Percentiles rank a stretch among this genome's conserved stretches.
These are phyloP conservation scores for Diuraphis noxia DNA, from an alignment of 1,140 invertebrate genomes.

Conservation along the genomic window DNA sequence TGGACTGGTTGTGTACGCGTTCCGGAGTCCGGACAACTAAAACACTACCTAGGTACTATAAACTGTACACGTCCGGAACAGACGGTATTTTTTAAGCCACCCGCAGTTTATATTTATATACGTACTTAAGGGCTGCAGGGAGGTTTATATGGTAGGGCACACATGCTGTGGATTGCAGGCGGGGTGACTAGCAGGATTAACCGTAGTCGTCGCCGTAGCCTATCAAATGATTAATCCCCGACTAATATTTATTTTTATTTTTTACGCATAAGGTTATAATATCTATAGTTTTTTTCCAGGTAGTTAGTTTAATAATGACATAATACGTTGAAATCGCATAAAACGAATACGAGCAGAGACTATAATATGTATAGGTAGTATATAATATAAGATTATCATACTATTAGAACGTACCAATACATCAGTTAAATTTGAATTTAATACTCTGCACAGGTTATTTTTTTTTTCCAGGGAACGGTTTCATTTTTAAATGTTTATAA, in stretches of 20 bases:
- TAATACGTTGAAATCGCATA: neutral
- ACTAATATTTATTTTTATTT: conserved; percentile 15
- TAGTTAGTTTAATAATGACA: neutral
- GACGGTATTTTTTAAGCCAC: conserved; percentile 39
- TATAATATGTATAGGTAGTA: neutral
- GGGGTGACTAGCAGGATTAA: conserved; percentile 21
- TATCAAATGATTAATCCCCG: conserved; percentile 47
- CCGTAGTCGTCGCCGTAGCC: neutral
- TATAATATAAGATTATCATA: neutral
- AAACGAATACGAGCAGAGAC: neutral
- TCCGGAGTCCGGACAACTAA: conserved; percentile 32
- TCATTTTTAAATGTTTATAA: neutral
- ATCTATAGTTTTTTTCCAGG: neutral
- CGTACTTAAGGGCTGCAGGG: neutral
- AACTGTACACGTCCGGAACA: conserved; percentile 4
- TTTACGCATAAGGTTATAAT: neutral
- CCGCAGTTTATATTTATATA: conserved; percentile 25
- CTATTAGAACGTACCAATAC: neutral
- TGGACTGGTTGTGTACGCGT: neutral
- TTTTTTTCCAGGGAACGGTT: neutral
- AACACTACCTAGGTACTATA: conserved; percentile 8
- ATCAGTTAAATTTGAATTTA: neutral
- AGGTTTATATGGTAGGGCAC: neutral
- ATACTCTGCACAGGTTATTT: neutral
- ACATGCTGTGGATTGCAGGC: neutral